These are phyloP conservation scores for Phengaris arion DNA, from an alignment of 2,888 invertebrate species.

Conservation along the genomic window DNA sequence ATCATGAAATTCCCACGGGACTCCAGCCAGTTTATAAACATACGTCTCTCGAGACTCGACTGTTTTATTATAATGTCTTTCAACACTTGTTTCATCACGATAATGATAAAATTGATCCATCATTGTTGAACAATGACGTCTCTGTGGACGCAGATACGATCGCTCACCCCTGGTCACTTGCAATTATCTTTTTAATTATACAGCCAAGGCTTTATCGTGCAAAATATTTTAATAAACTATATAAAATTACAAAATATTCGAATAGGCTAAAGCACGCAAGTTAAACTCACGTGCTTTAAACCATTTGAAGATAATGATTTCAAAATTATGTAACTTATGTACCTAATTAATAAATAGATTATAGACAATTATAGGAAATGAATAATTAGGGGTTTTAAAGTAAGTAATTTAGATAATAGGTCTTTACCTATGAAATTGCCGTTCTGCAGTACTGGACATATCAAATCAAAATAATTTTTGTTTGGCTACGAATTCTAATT, in stretches of 20 bases:
- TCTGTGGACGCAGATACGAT: slow-evolving; percentile 11
- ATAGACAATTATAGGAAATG: too few relatives aligned
- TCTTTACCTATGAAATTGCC: too few relatives aligned
- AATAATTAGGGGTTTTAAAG: too few relatives aligned
- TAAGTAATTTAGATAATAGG: too few relatives aligned
- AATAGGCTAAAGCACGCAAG: too few relatives aligned
- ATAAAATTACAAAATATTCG: neutral
- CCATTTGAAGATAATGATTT: too few relatives aligned
- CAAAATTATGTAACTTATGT: too few relatives aligned
- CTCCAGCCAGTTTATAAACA: neutral
- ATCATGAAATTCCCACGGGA: slow-evolving; percentile 12
- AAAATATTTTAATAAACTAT: neutral
- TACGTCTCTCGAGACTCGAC: neutral
- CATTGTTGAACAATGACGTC: slow-evolving; percentile 10
- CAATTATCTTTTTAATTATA: slow-evolving; percentile 11
- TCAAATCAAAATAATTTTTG: too few relatives aligned
- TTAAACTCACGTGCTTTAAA: too few relatives aligned
- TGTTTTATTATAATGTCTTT: slow-evolving; percentile 7
- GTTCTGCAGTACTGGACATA: too few relatives aligned
- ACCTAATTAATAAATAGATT: too few relatives aligned
- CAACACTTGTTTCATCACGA: slow-evolving; percentile 15
- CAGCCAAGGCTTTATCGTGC: neutral
- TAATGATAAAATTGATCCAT: slow-evolving; percentile 17
- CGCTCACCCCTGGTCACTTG: neutral
- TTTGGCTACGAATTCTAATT: too few relatives aligned